A percentile compares a stretch with the other conserved stretches of the same genome.
phyloP scores from a whole-genome alignment of 1,140 invertebrate species.

The Drosophila mauritiana region DNA sequence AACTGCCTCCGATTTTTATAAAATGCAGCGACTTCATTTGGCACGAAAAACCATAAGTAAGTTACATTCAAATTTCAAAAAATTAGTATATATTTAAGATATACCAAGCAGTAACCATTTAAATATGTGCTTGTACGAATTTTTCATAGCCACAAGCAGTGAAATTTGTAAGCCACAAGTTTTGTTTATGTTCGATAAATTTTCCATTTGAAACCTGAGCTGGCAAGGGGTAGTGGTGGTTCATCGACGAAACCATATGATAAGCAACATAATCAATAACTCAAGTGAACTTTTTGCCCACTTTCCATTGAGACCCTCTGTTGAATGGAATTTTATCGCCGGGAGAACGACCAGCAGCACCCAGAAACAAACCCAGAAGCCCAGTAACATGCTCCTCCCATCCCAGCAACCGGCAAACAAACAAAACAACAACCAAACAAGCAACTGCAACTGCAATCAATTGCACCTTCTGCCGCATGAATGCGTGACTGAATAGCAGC shows the following conservation, averaged over 20 bases:
- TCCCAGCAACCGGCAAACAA: slow-evolving; percentile 6
- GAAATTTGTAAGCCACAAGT: slow-evolving; percentile 14
- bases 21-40: too few species aligned
- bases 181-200: neutral
- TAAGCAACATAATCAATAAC: slow-evolving; percentile 43
- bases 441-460: slow-evolving; percentile 74
- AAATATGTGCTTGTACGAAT: neutral
- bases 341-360: slow-evolving; percentile 8
- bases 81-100: too few species aligned
- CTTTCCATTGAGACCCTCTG: slow-evolving; percentile 10
- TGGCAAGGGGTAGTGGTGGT: neutral
- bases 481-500: slow-evolving; percentile 63
- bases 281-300: slow-evolving; percentile 13
- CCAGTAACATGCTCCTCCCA: slow-evolving; percentile 20
- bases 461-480: slow-evolving; percentile 77
- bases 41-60: too few species aligned
- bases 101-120: too few species aligned
- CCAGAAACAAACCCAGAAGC: slow-evolving; percentile 11
- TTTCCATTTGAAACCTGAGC: slow-evolving; percentile 3
- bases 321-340: slow-evolving; percentile 10
- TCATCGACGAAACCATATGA: slow-evolving; percentile 15
- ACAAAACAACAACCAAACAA: slow-evolving; percentile 20
- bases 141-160: neutral
- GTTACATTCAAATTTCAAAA: too few species aligned
- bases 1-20: neutral